Conservation (phyloP, 2,113 vertebrate genomes). For the Budorcas taxicolor region DNA sequence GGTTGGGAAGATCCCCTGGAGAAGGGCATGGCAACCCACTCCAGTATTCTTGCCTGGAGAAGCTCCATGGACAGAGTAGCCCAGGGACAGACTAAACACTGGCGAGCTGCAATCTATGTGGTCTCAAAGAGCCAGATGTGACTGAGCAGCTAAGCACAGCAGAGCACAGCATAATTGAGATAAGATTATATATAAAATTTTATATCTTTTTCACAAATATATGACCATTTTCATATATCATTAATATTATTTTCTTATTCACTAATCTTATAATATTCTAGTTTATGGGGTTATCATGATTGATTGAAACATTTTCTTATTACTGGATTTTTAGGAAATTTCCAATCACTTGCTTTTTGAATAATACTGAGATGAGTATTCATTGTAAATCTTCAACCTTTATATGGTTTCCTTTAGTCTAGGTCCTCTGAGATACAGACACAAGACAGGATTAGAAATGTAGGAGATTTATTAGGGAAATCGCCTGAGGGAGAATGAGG, state of each 20-base stretch:
- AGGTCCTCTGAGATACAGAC: background rate
- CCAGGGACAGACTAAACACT: background rate
- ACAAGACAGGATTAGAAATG: background rate
- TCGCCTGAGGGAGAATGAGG: background rate
- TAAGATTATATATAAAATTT: background rate
- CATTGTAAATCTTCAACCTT: background rate
- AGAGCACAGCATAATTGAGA: background rate
- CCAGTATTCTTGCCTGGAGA: background rate
- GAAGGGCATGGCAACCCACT: background rate
- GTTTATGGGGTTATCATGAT: background rate
- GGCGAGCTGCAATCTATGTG: fast-evolving
- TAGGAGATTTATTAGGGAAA: background rate
- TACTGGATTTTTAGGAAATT: background rate
- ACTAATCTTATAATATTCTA: background rate
- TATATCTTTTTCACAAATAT: background rate
- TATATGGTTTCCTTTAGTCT: background rate
- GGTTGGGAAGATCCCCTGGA: background rate
- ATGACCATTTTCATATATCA: background rate
- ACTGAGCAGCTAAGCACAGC: background rate
- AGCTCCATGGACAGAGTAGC: background rate
- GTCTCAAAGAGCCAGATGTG: background rate
- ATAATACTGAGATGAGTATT: background rate
- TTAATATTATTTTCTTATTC: background rate
- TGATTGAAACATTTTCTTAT: background rate
- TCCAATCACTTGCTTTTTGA: background rate